Conservation (phyloP, 1,140 invertebrate species). For the Lamellibrachia luymesi region DNA sequence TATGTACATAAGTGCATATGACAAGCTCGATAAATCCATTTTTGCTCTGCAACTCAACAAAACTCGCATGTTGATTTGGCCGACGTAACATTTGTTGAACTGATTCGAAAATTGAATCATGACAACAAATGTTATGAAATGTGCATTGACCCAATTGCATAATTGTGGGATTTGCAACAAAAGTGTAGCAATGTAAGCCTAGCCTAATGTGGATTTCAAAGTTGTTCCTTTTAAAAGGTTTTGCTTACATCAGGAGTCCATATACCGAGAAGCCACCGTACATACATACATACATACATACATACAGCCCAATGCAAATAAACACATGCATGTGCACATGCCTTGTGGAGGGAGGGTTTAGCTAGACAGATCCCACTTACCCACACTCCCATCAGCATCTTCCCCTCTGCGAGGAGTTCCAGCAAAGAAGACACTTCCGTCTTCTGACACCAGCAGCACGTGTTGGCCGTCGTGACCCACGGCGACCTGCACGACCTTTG, state of each 20-base stretch:
- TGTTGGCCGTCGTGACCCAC: constrained; percentile 92
- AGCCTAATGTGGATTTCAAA: too few relatives aligned
- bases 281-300: not conserved
- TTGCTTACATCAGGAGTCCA: not conserved
- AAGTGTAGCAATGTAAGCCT: too few relatives aligned
- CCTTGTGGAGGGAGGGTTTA: not conserved
- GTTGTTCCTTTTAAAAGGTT: too few relatives aligned
- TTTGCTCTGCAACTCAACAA: too few relatives aligned
- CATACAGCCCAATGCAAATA: not conserved
- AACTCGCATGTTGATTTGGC: too few relatives aligned
- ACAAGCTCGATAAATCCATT: too few relatives aligned
- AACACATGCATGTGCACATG: not conserved
- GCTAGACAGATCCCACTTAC: constrained; percentile 25
- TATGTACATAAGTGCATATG: too few relatives aligned
- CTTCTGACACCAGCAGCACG: constrained; percentile 82
- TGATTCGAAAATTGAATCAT: too few relatives aligned
- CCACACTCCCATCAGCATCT: constrained; percentile 74
- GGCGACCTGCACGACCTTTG: constrained; percentile 75
- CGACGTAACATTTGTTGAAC: too few relatives aligned
- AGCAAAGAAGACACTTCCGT: constrained; percentile 83
- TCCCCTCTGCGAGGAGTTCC: constrained; percentile 89
- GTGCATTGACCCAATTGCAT: too few relatives aligned
- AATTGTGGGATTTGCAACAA: too few relatives aligned
- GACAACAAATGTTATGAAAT: too few relatives aligned
- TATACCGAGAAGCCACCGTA: not conserved